These are phyloP conservation scores for Dioctria linearis DNA, from an alignment of 2,888 invertebrate genomes.

Conservation along the genomic window DNA sequence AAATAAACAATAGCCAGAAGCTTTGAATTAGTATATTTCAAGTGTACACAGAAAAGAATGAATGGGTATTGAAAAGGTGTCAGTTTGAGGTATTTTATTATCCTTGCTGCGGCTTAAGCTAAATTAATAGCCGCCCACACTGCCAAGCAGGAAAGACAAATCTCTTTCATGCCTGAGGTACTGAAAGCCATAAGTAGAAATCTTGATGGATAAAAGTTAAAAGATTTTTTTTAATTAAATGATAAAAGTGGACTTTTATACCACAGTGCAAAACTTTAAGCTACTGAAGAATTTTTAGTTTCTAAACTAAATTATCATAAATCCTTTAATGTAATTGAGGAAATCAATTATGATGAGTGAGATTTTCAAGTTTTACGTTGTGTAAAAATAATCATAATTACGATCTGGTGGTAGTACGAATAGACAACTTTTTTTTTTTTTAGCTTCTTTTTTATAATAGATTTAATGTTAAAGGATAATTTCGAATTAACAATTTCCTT, in stretches of 20 bases:
- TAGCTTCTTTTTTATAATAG: neutral
- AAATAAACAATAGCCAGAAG: conserved; percentile 20
- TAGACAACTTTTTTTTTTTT: neutral
- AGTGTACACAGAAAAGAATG: conserved; percentile 1
- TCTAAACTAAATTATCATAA: too few species aligned
- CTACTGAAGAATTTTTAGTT: neutral
- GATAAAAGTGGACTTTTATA: neutral
- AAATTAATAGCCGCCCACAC: conserved; percentile 27
- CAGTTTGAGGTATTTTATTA: neutral
- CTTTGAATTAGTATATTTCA: neutral
- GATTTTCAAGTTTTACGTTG: neutral
- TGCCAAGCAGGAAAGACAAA: conserved; percentile 16
- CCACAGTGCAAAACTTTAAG: neutral
- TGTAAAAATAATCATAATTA: neutral
- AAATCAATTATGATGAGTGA: neutral
- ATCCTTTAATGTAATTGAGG: neutral
- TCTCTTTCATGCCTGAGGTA: conserved; percentile 23
- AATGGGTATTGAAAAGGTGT: neutral
- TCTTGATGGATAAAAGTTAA: conserved; percentile 12
- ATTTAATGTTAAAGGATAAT: too few species aligned
- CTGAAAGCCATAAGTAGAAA: conserved; percentile 6
- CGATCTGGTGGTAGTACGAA: neutral
- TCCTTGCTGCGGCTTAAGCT: conserved; percentile 13
- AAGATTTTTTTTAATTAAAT: conserved; percentile 18
- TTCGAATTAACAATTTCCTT: too few species aligned